Percentiles rank a stretch among this genome's conserved stretches.
phyloP scores from a whole-genome alignment of 2,888 invertebrate genomes.

The Napeogenes sylphis region DNA sequence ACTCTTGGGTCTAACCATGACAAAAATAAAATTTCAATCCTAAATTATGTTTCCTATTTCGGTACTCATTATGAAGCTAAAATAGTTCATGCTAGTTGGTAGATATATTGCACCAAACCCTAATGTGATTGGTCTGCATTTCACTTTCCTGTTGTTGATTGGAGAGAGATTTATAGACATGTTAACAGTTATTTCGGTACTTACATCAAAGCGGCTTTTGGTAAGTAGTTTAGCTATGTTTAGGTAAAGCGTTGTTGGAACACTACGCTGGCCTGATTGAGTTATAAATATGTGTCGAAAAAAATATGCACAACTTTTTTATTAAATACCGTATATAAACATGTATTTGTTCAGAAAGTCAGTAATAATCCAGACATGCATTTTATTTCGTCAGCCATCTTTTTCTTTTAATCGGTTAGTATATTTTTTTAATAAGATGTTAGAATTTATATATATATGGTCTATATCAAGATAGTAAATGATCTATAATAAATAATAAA shows the following conservation, averaged over 20 bases:
- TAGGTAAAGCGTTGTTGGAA: conserved; percentile 16
- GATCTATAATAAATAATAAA: too few relatives aligned
- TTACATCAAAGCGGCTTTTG: conserved; percentile 18
- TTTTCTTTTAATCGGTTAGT: too few relatives aligned
- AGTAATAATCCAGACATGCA: too few relatives aligned
- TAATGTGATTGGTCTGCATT: conserved; percentile 13
- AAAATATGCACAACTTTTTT: not conserved
- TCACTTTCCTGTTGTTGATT: conserved; percentile 13
- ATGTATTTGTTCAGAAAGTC: too few relatives aligned
- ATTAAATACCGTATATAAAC: too few relatives aligned
- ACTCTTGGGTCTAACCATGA: too few relatives aligned
- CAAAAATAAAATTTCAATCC: too few relatives aligned
- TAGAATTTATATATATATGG: too few relatives aligned
- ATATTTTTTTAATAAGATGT: too few relatives aligned
- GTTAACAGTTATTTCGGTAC: conserved; percentile 22
- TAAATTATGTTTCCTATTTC: too few relatives aligned
- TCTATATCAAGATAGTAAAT: too few relatives aligned
- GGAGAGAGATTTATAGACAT: conserved; percentile 17
- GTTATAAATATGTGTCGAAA: not conserved
- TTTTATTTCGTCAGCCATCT: too few relatives aligned
- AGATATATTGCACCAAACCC: conserved; percentile 7
- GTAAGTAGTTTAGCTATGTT: conserved; percentile 17
- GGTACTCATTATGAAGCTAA: not conserved
- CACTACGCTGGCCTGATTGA: conserved; percentile 2
- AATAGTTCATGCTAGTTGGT: not conserved